These are phyloP conservation scores for Champsocephalus esox DNA, from an alignment of 2,797 vertebrate species.

Conservation along the genomic window DNA sequence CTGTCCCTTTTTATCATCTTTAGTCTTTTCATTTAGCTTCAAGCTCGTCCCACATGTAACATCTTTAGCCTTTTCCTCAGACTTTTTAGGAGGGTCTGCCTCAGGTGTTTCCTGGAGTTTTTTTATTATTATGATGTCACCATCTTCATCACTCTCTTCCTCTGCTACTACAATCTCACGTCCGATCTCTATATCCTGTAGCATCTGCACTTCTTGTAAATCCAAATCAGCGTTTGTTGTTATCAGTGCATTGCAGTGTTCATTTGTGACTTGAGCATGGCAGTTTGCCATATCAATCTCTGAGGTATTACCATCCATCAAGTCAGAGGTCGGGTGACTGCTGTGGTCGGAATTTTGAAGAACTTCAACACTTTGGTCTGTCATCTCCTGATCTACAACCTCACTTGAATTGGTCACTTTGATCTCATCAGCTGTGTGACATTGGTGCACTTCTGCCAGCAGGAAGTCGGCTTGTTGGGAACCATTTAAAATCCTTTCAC, in stretches of 20 bases:
- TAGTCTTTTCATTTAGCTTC: conserved; percentile 47
- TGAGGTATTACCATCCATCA: conserved; percentile 51
- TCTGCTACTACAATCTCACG: conserved; percentile 79
- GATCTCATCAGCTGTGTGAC: conserved; percentile 21
- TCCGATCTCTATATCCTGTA: conserved; percentile 82
- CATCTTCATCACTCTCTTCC: conserved; percentile 66
- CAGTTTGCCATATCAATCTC: conserved; percentile 51
- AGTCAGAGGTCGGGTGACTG: conserved; percentile 42
- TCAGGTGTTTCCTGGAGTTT: conserved; percentile 50
- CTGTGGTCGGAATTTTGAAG: conserved; percentile 56
- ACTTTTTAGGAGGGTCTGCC: conserved; percentile 25
- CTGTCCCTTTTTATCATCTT: conserved; percentile 53
- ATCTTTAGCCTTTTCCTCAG: conserved; percentile 43
- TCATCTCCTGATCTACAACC: conserved; percentile 12
- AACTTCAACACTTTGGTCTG: conserved; percentile 59
- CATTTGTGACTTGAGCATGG: conserved; percentile 28
- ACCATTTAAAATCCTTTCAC: conserved; percentile 38
- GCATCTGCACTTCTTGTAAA: conserved; percentile 73
- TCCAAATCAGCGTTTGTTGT: conserved; percentile 37
- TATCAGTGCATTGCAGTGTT: conserved; percentile 24
- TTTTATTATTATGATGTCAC: conserved; percentile 63
- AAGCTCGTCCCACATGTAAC: not conserved
- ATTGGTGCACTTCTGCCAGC: conserved; percentile 30
- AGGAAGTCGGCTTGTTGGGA: conserved; percentile 29
- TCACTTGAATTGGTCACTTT: conserved; percentile 49